These are phyloP conservation scores for Morpho deidamia DNA, from an alignment of 2,888 invertebrate genomes.

Conservation along the genomic window DNA sequence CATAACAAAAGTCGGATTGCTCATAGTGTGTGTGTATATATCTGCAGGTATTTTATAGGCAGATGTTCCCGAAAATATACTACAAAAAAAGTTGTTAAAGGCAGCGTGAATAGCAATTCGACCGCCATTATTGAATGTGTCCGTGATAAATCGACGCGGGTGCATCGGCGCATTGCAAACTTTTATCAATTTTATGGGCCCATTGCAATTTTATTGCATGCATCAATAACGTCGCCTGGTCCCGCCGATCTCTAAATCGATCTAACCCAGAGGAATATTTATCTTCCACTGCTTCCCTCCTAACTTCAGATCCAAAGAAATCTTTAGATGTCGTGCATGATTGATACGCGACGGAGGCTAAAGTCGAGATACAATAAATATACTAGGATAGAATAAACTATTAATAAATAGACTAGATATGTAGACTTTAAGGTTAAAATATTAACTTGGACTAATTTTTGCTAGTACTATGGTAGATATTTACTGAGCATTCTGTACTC, in stretches of 20 bases:
- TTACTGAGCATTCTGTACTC: no score
- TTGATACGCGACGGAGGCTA: no score
- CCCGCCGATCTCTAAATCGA: constrained; percentile 4
- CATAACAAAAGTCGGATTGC: no score
- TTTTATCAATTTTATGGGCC: constrained; percentile 29
- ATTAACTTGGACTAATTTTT: no score
- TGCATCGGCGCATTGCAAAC: constrained; percentile 22
- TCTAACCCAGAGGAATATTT: background rate
- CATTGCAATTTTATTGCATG: constrained; percentile 24
- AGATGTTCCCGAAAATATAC: background rate
- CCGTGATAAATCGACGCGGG: constrained; percentile 11
- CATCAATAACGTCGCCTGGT: constrained; percentile 24
- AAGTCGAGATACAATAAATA: no score
- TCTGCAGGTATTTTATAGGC: background rate
- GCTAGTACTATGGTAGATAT: no score
- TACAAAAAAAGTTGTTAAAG: background rate
- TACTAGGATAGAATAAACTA: no score
- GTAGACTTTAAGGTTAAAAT: no score
- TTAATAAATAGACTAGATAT: no score
- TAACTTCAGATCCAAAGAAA: background rate
- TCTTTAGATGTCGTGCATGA: no score
- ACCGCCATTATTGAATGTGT: constrained; percentile 5
- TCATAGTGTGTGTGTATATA: no score
- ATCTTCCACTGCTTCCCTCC: background rate
- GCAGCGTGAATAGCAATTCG: background rate